Percentiles rank a stretch among this genome's conserved stretches.
phyloP scores from a whole-genome alignment of 2,113 vertebrate genomes.

The Ramphastos sulfuratus region DNA sequence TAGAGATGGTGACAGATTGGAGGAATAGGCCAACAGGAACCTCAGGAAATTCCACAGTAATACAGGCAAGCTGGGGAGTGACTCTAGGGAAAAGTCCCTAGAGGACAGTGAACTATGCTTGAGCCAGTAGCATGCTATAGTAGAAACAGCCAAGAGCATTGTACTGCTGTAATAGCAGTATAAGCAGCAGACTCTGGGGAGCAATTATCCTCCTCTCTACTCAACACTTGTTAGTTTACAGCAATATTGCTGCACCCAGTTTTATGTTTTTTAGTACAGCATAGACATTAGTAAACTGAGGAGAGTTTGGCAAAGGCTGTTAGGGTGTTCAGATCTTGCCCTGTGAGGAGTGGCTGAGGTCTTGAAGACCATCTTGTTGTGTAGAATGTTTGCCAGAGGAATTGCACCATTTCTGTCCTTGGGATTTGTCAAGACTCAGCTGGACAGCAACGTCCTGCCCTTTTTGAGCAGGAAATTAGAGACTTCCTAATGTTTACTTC shows the following conservation, averaged over 20 bases:
- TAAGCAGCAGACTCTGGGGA: not conserved
- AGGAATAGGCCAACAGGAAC: too few relatives aligned
- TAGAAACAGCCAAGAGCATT: not conserved
- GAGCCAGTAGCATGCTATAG: not conserved
- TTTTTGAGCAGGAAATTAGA: not conserved
- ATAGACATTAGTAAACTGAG: not conserved
- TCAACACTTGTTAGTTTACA: not conserved
- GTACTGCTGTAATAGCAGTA: not conserved
- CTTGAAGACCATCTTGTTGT: not conserved
- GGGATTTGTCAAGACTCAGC: too few relatives aligned
- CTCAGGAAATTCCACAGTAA: not conserved
- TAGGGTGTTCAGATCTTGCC: too few relatives aligned
- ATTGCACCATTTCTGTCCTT: too few relatives aligned
- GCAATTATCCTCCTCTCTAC: too few relatives aligned
- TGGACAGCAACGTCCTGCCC: not conserved
- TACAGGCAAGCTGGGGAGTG: rapidly evolving
- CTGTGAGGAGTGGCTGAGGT: not conserved
- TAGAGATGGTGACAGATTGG: not conserved
- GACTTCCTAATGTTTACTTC: not conserved
- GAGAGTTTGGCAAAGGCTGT: not conserved
- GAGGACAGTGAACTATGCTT: not conserved
- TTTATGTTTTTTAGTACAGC: not conserved
- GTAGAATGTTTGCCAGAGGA: not conserved
- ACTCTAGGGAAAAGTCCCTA: not conserved
- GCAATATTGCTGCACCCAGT: not conserved